These are phyloP conservation scores for Leptinotarsa rubiginosa DNA, from an alignment of 2,888 invertebrate species.

Conservation along the genomic window DNA sequence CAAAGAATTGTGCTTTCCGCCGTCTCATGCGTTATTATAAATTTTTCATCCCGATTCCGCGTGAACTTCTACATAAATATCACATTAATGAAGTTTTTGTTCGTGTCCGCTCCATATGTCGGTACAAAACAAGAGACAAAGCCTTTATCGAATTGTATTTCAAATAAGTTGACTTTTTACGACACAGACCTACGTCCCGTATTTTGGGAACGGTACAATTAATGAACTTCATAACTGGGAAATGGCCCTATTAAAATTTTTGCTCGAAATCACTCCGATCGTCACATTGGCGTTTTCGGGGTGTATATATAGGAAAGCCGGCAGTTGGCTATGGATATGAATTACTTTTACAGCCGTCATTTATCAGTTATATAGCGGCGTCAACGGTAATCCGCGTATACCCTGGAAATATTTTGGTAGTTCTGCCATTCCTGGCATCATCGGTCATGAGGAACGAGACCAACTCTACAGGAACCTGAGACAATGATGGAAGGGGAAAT, in stretches of 20 bases:
- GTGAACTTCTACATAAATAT: slow-evolving; percentile 35
- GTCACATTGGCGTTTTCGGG: slow-evolving; percentile 11
- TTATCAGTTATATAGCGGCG: slow-evolving; percentile 15
- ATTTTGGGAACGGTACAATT: slow-evolving; percentile 27
- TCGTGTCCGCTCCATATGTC: slow-evolving; percentile 30
- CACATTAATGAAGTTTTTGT: slow-evolving; percentile 37
- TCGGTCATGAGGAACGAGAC: not conserved
- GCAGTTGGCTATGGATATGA: slow-evolving; percentile 19
- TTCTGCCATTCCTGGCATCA: not conserved
- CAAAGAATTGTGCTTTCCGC: slow-evolving; percentile 27
- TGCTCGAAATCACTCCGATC: slow-evolving; percentile 20
- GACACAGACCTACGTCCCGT: slow-evolving; percentile 4
- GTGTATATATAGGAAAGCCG: slow-evolving; percentile 16
- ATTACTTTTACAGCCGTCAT: slow-evolving; percentile 19
- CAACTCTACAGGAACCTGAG: not conserved
- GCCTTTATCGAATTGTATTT: slow-evolving; percentile 31
- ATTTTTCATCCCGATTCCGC: slow-evolving; percentile 31
- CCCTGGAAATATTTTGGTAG: not conserved
- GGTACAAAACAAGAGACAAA: slow-evolving; percentile 25
- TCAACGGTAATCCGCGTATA: not conserved
- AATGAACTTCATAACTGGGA: slow-evolving; percentile 16
- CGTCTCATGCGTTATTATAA: slow-evolving; percentile 34
- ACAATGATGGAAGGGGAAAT: too few relatives aligned
- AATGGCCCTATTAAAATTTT: slow-evolving; percentile 21
- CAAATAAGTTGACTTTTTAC: slow-evolving; percentile 32